Percentiles rank a stretch among this genome's conserved stretches.
These are phyloP conservation scores for Acrossocheilus wenchowensis DNA, from an alignment of 2,797 vertebrate species.

Conservation along the genomic window DNA sequence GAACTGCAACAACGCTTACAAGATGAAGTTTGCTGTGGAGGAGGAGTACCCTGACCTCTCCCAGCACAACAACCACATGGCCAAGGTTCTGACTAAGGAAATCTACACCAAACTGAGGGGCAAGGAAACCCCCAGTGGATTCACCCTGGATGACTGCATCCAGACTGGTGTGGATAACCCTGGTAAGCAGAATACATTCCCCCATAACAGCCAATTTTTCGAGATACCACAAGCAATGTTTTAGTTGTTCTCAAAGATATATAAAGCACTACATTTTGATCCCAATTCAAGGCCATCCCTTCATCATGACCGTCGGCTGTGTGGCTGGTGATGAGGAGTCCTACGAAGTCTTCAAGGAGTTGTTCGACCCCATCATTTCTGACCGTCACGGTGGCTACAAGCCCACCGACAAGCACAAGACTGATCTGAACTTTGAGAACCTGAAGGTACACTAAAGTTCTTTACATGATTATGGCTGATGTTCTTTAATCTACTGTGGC, in stretches of 20 bases:
- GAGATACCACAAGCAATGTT: neutral
- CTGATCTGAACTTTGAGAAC: constrained; percentile 86
- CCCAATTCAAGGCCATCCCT: constrained; percentile 86
- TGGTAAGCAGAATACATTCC: constrained; percentile 72
- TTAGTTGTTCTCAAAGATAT: neutral
- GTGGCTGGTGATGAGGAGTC: constrained; percentile 85
- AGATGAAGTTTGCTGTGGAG: constrained; percentile 84
- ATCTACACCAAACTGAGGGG: constrained; percentile 87
- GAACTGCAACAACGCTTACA: constrained; percentile 90
- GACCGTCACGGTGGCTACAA: constrained; percentile 86
- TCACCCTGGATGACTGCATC: constrained; percentile 90
- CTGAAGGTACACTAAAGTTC: constrained; percentile 76
- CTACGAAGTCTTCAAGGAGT: constrained; percentile 81
- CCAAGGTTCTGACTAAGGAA: constrained; percentile 85
- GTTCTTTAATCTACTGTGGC: neutral
- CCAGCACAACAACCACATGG: constrained; percentile 95
- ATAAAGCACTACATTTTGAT: neutral
- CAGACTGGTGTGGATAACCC: constrained; percentile 95
- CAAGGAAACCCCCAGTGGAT: constrained; percentile 91
- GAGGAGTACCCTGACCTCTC: constrained; percentile 90
- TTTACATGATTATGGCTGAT: neutral
- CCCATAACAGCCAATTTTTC: neutral
- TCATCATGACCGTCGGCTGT: constrained; percentile 88
- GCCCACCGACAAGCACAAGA: constrained; percentile 84
- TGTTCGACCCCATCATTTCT: constrained; percentile 83